phyloP scores from a whole-genome alignment of 2,797 vertebrate genomes.

The Heteromormyrus szaboi region DNA sequence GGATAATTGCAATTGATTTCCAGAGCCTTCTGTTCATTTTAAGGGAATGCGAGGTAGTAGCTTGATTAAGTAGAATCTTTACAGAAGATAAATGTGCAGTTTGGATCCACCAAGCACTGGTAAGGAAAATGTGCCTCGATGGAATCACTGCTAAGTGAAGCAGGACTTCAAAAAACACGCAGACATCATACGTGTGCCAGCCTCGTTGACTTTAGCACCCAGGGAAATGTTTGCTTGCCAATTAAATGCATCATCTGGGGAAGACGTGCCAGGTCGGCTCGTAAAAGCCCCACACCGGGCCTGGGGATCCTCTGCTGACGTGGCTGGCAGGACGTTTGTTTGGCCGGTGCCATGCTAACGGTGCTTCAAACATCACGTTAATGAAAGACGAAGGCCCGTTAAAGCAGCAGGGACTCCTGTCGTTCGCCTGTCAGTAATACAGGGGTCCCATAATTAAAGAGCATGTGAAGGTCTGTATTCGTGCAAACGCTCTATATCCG shows the following conservation, averaged over 20 bases:
- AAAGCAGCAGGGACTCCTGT: not conserved
- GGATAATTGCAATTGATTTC: not conserved
- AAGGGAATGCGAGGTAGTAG: not conserved
- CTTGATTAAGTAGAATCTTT: not conserved
- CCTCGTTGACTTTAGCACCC: not conserved
- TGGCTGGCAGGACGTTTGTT: not conserved
- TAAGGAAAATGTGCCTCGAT: not conserved
- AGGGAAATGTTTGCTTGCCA: not conserved
- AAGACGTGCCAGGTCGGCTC: not conserved
- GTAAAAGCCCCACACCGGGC: not conserved
- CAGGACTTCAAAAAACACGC: not conserved
- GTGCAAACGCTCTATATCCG: not conserved
- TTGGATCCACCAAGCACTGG: not conserved
- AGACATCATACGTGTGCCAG: not conserved
- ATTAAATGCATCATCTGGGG: constrained; percentile 3
- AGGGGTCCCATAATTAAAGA: not conserved
- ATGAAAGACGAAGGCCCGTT: not conserved
- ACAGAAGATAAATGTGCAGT: not conserved
- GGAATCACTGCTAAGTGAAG: not conserved
- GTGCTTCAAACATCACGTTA: not conserved
- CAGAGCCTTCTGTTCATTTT: not conserved
- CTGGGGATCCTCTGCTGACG: not conserved
- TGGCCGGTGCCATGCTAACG: not conserved
- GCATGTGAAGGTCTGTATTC: not conserved
- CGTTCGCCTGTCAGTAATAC: not conserved